phyloP scores from a whole-genome alignment of 2,797 vertebrate genomes.

The Cheracebus regulus region DNA sequence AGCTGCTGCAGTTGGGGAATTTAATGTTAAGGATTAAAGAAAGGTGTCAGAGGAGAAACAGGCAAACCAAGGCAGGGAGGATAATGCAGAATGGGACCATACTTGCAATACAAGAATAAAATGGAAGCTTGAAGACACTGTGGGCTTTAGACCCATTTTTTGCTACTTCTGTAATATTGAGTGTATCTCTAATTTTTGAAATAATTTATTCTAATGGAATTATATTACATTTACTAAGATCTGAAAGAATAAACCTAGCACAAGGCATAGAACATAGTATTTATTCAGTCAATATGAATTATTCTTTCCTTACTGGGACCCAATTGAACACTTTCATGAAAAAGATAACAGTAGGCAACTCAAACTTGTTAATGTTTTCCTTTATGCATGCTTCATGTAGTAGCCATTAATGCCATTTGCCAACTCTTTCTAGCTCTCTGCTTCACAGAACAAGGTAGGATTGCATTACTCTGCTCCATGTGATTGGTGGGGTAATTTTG shows the following conservation, averaged over 20 bases:
- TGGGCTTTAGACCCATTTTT: background rate
- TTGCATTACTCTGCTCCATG: background rate
- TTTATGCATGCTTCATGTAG: background rate
- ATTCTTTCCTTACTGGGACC: background rate
- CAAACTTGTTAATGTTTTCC: background rate
- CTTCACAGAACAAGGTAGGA: background rate
- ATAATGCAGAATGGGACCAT: background rate
- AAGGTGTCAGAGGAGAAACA: background rate
- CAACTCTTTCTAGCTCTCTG: background rate
- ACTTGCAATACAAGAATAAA: background rate
- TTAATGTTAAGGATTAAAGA: background rate
- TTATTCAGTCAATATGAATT: slow-evolving; percentile 45
- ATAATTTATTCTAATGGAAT: background rate
- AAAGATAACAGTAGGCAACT: background rate
- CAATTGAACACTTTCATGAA: slow-evolving; percentile 8
- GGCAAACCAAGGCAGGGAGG: background rate
- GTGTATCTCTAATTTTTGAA: background rate
- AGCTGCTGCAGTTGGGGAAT: background rate
- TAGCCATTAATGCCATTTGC: background rate
- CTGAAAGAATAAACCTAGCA: background rate
- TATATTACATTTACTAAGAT: background rate
- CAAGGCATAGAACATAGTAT: background rate
- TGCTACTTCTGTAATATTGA: background rate
- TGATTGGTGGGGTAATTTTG: slow-evolving; percentile 22
- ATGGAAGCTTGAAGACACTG: background rate